Evolutionary conservation across 2,113 vertebrate species (phyloP).

Genomic region (Cyanoderma ruficeps): DNA sequence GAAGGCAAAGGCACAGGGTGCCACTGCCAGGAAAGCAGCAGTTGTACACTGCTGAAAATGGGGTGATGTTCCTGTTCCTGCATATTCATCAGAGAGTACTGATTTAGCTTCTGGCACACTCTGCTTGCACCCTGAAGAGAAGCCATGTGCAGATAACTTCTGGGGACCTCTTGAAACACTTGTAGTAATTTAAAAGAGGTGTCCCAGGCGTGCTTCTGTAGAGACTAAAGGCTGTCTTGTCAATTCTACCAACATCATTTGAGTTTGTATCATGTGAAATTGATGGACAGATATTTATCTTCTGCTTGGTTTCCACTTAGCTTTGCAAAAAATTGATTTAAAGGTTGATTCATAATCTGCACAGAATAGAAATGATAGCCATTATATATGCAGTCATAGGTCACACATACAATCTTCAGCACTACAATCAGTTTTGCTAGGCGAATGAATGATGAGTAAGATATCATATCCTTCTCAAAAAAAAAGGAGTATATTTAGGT

Average conservation of each 20-base stretch:
- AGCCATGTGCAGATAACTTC: not conserved
- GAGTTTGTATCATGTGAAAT: not conserved
- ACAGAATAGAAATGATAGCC: not conserved
- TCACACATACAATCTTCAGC: not conserved
- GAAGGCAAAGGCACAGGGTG: not conserved
- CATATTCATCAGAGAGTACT: not conserved
- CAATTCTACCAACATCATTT: not conserved
- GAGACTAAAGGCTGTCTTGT: not conserved
- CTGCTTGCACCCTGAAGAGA: not conserved
- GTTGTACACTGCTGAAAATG: not conserved
- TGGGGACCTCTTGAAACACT: not conserved
- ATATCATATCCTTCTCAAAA: not conserved
- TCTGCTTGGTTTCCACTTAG: not conserved
- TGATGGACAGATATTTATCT: not conserved
- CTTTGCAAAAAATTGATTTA: constrained; percentile 32
- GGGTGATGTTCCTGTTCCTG: rapidly evolving
- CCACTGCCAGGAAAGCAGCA: not conserved
- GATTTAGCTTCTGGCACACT: not conserved
- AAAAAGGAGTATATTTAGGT: not conserved
- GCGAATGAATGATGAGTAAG: not conserved
- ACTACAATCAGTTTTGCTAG: not conserved
- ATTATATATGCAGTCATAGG: constrained; percentile 1
- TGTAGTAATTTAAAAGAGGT: not conserved
- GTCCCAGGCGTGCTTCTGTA: not conserved
- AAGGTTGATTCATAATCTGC: constrained; percentile 4